Percentiles rank a stretch among this genome's conserved stretches.
These are phyloP conservation scores for Streptopelia turtur DNA, from an alignment of 2,797 vertebrate species.

Conservation along the genomic window DNA sequence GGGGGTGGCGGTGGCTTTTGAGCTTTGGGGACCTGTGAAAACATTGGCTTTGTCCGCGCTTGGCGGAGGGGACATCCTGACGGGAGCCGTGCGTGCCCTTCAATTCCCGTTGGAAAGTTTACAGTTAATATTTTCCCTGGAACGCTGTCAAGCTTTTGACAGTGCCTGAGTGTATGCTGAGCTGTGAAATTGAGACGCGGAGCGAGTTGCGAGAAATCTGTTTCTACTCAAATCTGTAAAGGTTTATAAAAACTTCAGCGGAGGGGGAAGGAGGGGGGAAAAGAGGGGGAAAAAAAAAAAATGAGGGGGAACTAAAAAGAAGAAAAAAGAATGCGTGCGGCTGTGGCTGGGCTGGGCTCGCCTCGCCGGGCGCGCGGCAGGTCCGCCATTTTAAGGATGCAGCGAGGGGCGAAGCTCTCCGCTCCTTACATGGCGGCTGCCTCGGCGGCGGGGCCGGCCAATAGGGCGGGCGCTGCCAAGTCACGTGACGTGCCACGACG, in stretches of 20 bases:
- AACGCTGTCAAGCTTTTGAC: conserved; percentile 87
- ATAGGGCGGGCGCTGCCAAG: conserved; percentile 81
- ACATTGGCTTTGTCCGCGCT: background rate
- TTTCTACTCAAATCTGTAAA: conserved; percentile 87
- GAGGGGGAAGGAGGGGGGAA: conserved; percentile 44
- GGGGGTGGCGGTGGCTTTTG: conserved; percentile 24
- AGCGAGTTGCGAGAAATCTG: conserved; percentile 87
- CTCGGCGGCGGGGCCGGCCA: conserved; percentile 84
- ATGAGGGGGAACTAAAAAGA: background rate
- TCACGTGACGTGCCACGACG: conserved; percentile 90
- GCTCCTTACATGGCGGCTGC: conserved; percentile 91
- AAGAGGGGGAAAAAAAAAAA: background rate
- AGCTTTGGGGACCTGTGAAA: background rate
- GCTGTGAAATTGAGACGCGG: conserved; percentile 83
- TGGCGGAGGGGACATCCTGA: conserved; percentile 61
- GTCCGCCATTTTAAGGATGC: conserved; percentile 90
- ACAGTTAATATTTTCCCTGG: conserved; percentile 92
- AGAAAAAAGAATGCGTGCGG: background rate
- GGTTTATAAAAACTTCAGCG: conserved; percentile 78
- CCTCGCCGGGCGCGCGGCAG: conserved; percentile 72
- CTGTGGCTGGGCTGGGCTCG: conserved; percentile 67
- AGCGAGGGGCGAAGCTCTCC: conserved; percentile 82
- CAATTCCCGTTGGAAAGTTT: conserved; percentile 83
- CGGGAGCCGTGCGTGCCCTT: conserved; percentile 65
- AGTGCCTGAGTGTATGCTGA: conserved; percentile 84